Conservation (phyloP, 2,113 vertebrate genomes). For the Aegotheles bennettii region DNA sequence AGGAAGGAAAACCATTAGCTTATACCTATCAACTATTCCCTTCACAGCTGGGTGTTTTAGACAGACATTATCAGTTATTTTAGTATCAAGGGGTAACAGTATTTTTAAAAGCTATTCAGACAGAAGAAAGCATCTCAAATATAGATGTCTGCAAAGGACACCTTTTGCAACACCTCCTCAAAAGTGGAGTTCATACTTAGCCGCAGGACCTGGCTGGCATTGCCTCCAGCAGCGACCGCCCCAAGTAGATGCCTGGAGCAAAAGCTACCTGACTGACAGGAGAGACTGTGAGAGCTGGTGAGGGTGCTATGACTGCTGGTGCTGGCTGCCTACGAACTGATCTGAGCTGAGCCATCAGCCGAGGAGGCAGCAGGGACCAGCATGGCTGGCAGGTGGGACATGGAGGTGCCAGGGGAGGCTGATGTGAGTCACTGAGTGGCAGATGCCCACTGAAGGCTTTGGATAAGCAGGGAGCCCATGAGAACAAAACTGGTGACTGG, state of each 20-base stretch:
- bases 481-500: background rate
- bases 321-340: rapidly evolving
- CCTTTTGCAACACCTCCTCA: background rate
- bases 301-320: background rate
- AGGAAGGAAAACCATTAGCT: background rate
- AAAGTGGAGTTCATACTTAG: background rate
- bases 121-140: background rate
- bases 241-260: background rate
- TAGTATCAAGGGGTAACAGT: background rate
- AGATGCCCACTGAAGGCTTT: background rate
- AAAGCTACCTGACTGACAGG: background rate
- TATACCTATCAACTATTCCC: background rate
- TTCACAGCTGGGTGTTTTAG: background rate
- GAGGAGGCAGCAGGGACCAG: rapidly evolving
- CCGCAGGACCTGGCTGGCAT: background rate
- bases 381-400: background rate
- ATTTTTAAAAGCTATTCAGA: background rate
- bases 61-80: background rate
- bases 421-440: background rate
- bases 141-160: background rate
- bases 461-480: rapidly evolving
- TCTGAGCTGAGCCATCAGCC: rapidly evolving
- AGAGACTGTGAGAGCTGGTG: background rate
- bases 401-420: background rate
- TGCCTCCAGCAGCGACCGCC: background rate